Conservation (phyloP, 1,140 invertebrate genomes). For the Leptoteleia sp. region DNA sequence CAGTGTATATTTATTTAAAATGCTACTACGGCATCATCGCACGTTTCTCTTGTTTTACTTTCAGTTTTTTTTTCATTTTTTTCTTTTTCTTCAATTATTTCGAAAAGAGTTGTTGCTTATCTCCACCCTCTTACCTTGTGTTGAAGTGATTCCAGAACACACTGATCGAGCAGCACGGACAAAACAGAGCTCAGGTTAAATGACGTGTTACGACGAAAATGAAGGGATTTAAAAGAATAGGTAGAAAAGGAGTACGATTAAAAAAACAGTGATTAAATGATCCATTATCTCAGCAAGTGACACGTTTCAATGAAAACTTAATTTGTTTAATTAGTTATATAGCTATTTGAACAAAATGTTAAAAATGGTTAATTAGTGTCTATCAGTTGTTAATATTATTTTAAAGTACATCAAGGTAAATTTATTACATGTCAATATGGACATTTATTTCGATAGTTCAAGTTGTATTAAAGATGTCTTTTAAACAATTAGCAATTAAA, state of each 20-base stretch:
- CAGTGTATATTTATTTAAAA: conserved; percentile 30
- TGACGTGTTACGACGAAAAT: conserved; percentile 76
- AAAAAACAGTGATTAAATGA: conserved; percentile 50
- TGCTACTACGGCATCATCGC: conserved; percentile 58
- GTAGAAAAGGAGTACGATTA: conserved; percentile 72
- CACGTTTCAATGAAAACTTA: conserved; percentile 31
- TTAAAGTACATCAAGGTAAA: no score
- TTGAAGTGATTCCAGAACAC: conserved; percentile 99
- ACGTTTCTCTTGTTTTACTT: conserved; percentile 40
- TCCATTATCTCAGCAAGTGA: conserved; percentile 30
- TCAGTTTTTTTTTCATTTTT: conserved; percentile 27
- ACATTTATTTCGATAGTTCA: conserved; percentile 55
- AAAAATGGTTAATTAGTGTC: no score
- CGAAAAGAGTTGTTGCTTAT: conserved; percentile 45
- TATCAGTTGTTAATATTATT: no score
- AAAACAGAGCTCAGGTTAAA: conserved; percentile 83
- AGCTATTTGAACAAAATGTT: no score
- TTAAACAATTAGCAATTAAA: conserved; percentile 1
- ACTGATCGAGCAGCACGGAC: conserved; percentile 89
- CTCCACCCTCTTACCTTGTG: conserved; percentile 91
- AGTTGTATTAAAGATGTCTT: conserved; percentile 2
- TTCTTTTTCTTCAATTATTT: conserved; percentile 38
- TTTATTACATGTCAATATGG: background rate
- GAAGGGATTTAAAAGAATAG: conserved; percentile 68
- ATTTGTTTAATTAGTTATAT: no score